Percentiles rank a stretch among this genome's conserved stretches.
Conservation (phyloP, 1,140 invertebrate species). For the Dreissena rostriformis region DNA sequence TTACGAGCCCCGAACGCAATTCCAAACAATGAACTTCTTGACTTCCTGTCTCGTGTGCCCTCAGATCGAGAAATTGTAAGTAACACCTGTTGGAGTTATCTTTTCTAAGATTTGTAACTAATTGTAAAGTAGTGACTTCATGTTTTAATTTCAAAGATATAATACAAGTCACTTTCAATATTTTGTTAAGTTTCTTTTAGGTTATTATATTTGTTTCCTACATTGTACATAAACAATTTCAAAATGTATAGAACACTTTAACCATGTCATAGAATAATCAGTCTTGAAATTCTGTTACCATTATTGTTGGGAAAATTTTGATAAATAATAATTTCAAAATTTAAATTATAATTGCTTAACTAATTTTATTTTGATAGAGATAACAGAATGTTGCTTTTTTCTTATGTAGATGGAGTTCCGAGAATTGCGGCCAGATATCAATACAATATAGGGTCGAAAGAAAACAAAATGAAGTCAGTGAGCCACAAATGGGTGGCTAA, state of each 20-base stretch:
- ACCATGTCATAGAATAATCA: too few species aligned
- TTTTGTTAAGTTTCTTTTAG: too few species aligned
- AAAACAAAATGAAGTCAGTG: conserved; percentile 35
- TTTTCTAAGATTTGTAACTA: background rate
- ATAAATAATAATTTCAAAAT: too few species aligned
- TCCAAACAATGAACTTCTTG: conserved; percentile 98
- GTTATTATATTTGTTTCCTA: too few species aligned
- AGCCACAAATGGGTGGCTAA: too few species aligned
- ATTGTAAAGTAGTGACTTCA: background rate
- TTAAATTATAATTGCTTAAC: too few species aligned
- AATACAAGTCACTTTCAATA: background rate
- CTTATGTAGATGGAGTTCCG: conserved; percentile 67
- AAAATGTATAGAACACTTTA: too few species aligned
- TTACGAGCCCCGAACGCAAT: conserved; percentile 95
- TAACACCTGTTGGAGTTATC: background rate
- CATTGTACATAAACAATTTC: too few species aligned
- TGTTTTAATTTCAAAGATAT: background rate
- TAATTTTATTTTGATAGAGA: too few species aligned
- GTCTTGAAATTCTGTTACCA: too few species aligned
- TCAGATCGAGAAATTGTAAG: conserved; percentile 93
- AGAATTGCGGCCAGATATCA: conserved; percentile 70
- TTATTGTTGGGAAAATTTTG: too few species aligned
- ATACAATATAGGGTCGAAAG: conserved; percentile 43
- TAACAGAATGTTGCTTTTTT: too few species aligned
- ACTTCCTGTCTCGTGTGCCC: conserved; percentile 97